Evolutionary conservation across 2,888 invertebrate genomes (phyloP).

Genomic region (Matsumyia berberina): DNA sequence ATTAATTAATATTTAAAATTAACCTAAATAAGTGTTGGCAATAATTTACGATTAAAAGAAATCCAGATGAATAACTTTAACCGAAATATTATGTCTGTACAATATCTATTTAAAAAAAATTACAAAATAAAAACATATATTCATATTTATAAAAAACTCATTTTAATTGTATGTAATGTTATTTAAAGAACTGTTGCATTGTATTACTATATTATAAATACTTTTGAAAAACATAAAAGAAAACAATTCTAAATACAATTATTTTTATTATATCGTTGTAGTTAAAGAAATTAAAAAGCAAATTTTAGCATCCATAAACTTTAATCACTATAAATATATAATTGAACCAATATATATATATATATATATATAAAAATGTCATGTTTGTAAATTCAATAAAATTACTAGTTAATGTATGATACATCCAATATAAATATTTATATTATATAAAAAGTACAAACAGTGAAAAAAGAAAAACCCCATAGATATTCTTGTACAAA

Average conservation of each 20-base stretch:
- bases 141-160: slow-evolving; percentile 60
- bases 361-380: no score
- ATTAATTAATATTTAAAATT: slow-evolving; percentile 31
- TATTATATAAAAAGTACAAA: slow-evolving; percentile 67
- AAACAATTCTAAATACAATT: slow-evolving; percentile 39
- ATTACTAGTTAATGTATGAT: slow-evolving; percentile 40
- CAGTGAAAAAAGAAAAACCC: slow-evolving; percentile 10
- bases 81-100: slow-evolving; percentile 15
- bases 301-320: slow-evolving; percentile 38
- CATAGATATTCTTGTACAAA: slow-evolving; percentile 55
- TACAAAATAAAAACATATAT: slow-evolving; percentile 37
- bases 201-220: slow-evolving; percentile 65
- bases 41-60: slow-evolving; percentile 58
- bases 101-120: slow-evolving; percentile 17
- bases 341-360: slow-evolving; percentile 54
- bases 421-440: slow-evolving; percentile 48
- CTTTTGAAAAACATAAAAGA: slow-evolving; percentile 26
- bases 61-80: slow-evolving; percentile 37
- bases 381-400: slow-evolving; percentile 57
- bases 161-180: slow-evolving; percentile 58
- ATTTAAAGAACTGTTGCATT: slow-evolving; percentile 72
- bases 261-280: slow-evolving; percentile 56
- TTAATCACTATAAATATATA: slow-evolving; percentile 45
- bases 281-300: slow-evolving; percentile 17
- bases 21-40: slow-evolving; percentile 59